A percentile compares a stretch with the other conserved stretches of the same genome.
Conservation (phyloP, 2,888 invertebrate species). For the Cerastoderma edule region DNA sequence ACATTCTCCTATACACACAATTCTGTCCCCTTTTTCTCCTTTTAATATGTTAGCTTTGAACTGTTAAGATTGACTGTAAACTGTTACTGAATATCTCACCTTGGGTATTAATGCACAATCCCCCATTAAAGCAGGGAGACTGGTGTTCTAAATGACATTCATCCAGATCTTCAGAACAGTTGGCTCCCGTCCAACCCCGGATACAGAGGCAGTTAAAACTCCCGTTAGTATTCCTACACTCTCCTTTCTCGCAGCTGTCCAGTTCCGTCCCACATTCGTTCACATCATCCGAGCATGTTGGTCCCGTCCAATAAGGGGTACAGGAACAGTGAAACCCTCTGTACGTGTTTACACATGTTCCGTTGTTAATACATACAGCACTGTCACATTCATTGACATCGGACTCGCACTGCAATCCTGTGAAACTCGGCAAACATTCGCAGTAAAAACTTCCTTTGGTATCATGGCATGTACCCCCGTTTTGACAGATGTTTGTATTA, state of each 20-base stretch:
- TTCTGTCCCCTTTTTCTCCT: too few relatives aligned
- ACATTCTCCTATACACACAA: too few relatives aligned
- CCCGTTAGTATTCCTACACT: slow-evolving; percentile 22
- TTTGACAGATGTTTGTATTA: slow-evolving; percentile 38
- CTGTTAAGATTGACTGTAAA: too few relatives aligned
- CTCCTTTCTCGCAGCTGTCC: slow-evolving; percentile 16
- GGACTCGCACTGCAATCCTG: slow-evolving; percentile 41
- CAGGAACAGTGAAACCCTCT: slow-evolving; percentile 20
- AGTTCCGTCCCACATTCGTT: slow-evolving; percentile 25
- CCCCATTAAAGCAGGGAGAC: slow-evolving; percentile 86
- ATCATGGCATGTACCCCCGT: slow-evolving; percentile 50
- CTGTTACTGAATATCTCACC: too few relatives aligned
- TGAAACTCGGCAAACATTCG: slow-evolving; percentile 33
- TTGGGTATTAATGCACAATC: slow-evolving; percentile 28
- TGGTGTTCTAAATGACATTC: slow-evolving; percentile 88
- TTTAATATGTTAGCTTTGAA: too few relatives aligned
- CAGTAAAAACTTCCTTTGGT: slow-evolving; percentile 44
- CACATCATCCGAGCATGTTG: not conserved
- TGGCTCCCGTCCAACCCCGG: slow-evolving; percentile 90
- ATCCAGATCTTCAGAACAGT: slow-evolving; percentile 90
- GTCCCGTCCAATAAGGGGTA: slow-evolving; percentile 15
- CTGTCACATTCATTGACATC: slow-evolving; percentile 39
- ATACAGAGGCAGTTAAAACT: slow-evolving; percentile 43
- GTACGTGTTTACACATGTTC: slow-evolving; percentile 24
- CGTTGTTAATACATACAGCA: slow-evolving; percentile 27